Evolutionary conservation across 2,888 invertebrate genomes (phyloP).

Genomic region (Mythimna vitellina): DNA sequence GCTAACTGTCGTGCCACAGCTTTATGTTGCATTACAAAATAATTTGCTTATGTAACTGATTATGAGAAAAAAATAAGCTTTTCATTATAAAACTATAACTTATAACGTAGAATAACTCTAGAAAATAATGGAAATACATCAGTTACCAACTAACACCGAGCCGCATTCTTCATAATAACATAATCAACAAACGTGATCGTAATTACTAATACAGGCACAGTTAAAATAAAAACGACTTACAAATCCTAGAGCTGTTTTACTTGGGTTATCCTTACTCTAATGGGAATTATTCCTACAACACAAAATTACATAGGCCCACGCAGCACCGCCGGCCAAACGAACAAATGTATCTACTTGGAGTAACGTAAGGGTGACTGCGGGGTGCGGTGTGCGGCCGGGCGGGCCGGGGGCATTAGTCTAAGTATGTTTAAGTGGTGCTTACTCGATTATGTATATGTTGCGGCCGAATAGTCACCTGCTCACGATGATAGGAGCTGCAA

Average conservation of each 20-base stretch:
- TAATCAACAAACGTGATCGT: conserved; percentile 59
- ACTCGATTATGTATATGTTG: conserved; percentile 84
- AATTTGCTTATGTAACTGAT: conserved; percentile 52
- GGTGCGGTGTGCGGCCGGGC: conserved; percentile 62
- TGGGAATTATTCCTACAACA: conserved; percentile 87
- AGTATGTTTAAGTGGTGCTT: conserved; percentile 84
- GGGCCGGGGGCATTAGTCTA: conserved; percentile 75
- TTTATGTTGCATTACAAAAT: conserved; percentile 48
- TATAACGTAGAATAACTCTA: conserved; percentile 62
- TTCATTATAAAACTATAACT: conserved; percentile 63
- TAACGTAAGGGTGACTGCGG: conserved; percentile 41
- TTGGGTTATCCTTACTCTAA: conserved; percentile 83
- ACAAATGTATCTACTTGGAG: conserved; percentile 54
- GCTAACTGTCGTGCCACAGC: conserved; percentile 51
- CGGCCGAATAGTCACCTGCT: conserved; percentile 88
- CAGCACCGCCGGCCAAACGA: conserved; percentile 66
- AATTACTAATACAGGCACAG: conserved; percentile 68
- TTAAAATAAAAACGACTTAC: conserved; percentile 75
- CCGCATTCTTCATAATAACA: conserved; percentile 58
- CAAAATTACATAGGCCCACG: conserved; percentile 80
- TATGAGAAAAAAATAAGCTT: conserved; percentile 59
- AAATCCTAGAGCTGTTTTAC: conserved; percentile 79
- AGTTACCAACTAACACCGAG: conserved; percentile 64
- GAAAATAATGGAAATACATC: conserved; percentile 64
- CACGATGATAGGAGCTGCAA: conserved; percentile 90